Evolutionary conservation across 2,888 invertebrate genomes (phyloP), one percentile per base, ranked within the genome.

Genomic region (Tuberolachnus salignus): DNA sequence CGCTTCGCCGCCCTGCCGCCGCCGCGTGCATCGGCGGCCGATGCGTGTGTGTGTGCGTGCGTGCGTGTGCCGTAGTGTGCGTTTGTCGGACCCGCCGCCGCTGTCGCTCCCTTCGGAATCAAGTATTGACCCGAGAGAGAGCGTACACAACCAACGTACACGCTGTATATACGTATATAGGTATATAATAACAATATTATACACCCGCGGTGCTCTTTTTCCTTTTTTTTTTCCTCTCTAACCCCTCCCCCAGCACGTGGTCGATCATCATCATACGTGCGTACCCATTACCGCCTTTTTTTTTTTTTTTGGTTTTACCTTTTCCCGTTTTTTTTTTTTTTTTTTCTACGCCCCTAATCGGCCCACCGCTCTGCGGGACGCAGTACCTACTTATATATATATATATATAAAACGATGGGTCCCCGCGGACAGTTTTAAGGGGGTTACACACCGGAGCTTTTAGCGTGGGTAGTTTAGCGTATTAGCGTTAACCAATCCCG

Each of bases 91-190:
- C 72, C 71, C 55, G 66, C 73, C 73, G 67, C 67, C 78, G 73
- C 72, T 19, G 63, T 16, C 19, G 64, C 72, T 73, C 73, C 74
- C 73, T 80, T 66, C 57, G 75, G 55, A 66, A 73, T 66, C 72
- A 74, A 73, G 80, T 80, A 66, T 73, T 64, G 72, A 74, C 74
- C 72, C 72, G 75, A 72, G 80, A 72, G 72, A 66, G 80, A 74
- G 80, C 73, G 63, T 72, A 73, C 53, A 21, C 72, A 49, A 72
- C 59, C 46, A 26, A 49, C 59, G 46, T 71, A 16, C 21, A 49
- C 46, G 6, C 34, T 34, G 34, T 34, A 34, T 34, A 34, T 4
- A 34, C 3, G 3, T 34, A 3, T 34, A 34, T 34, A 34, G 3
- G 6, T 34, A 34, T 34, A 34, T 34, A 34, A 34, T 34, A 34